Evolutionary conservation across 2,888 invertebrate species (phyloP), one percentile per base, ranked within the genome.

Genomic region (Pseudococcus viburni): DNA sequence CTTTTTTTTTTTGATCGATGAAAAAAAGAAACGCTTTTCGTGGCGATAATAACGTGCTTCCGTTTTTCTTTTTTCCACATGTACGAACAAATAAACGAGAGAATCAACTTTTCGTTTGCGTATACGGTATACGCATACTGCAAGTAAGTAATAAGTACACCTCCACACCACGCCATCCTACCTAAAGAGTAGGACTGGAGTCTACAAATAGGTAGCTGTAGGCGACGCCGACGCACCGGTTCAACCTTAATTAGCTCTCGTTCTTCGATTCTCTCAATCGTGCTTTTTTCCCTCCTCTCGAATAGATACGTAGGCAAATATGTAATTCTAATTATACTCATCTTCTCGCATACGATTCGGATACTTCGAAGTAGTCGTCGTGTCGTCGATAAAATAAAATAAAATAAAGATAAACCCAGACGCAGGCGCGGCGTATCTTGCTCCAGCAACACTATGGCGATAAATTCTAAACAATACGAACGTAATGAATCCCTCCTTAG

Each of bases 1-100:
- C 3, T 73, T 15, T 15, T 73, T 73, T 33, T 33, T 42, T 42
- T 77, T 77, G 77, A 77, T 77, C 77, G 77, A 77, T 77, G 77
- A 33, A 42, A 77, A 42, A 77, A 77, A 55, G 77, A 77, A 77
- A 39, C 42, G 26, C 77, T 77, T 77, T 55, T 55, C 77, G 77
- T 39, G 42, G 77, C n/a, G 0, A 6, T 77, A 77, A 39, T 39
- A 77, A 39, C 33, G 77, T n/a, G 17, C 17, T 77, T 42, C 39
- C 26, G 55, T n/a, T 33, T n/a, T 33, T 39, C 77, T 77, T 77
- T n/a, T 77, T 55, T 55, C 55, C 42, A 77, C 77, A 42, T 77
- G 39, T 42, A 39, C 55, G 55, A 55, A 77, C 77, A 77, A 33
- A 77, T 39, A 42, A 39, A 17, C 17, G 55, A 55, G n/a, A n/a